Conservation (phyloP, 2,888 invertebrate species). For the Sepioteuthis lessoniana region DNA sequence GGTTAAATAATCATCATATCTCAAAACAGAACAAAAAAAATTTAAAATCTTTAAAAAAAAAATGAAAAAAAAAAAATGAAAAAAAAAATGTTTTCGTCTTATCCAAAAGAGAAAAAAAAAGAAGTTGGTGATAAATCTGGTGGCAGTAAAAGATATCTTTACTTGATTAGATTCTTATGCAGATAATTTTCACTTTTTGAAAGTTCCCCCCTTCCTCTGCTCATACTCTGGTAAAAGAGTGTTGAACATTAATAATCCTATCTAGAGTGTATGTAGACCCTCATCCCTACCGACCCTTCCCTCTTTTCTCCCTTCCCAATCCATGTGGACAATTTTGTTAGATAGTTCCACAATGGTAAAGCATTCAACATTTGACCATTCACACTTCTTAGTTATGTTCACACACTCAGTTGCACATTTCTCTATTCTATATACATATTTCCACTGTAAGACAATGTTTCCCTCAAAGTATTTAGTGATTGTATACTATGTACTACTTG, state of each 20-base stretch:
- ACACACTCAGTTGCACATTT: slow-evolving; percentile 1
- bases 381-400: background rate
- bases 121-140: slow-evolving; percentile 15
- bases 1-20: slow-evolving; percentile 21
- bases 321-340: slow-evolving; percentile 33
- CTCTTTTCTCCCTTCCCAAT: background rate
- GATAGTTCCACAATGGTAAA: background rate
- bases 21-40: background rate
- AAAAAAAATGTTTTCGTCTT: slow-evolving; percentile 14
- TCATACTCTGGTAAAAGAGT: background rate
- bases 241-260: slow-evolving; percentile 3
- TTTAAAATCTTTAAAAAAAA: background rate
- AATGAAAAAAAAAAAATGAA: background rate
- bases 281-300: background rate
- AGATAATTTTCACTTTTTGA: background rate
- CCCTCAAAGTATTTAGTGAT: slow-evolving; percentile 33
- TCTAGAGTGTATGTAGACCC: slow-evolving; percentile 23
- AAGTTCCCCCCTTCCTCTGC: background rate
- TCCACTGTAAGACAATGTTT: background rate
- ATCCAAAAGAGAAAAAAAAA: too few relatives aligned
- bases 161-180: slow-evolving; percentile 11
- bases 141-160: slow-evolving; percentile 10
- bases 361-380: slow-evolving; percentile 17
- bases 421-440: background rate
- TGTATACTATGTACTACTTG: background rate